These are phyloP conservation scores for Corythoichthys haematopterus DNA, from an alignment of 2,113 vertebrate genomes.

Conservation along the genomic window DNA sequence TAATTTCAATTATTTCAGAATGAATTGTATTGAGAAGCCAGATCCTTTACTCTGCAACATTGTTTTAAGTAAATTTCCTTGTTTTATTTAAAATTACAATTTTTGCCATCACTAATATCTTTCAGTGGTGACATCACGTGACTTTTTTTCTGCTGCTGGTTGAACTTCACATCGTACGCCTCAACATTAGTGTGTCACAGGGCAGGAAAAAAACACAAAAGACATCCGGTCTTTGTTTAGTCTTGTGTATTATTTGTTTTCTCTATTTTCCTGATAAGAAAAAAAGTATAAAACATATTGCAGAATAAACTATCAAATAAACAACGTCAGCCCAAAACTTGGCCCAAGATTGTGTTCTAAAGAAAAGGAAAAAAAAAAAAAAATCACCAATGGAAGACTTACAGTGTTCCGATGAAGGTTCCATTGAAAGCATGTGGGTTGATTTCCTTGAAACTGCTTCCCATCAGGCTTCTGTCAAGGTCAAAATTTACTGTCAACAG, in stretches of 20 bases:
- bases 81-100: not conserved
- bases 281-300: conserved; percentile 3
- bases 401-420: conserved; percentile 84
- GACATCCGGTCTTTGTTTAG: conserved; percentile 65
- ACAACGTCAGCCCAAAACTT: not conserved
- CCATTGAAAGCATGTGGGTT: conserved; percentile 85
- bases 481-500: conserved; percentile 35
- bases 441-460: conserved; percentile 88
- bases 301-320: not conserved
- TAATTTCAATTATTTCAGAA: not conserved
- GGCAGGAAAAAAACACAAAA: conserved; percentile 41
- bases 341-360: not conserved
- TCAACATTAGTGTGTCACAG: conserved; percentile 23
- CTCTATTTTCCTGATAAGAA: conserved; percentile 46
- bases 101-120: not conserved
- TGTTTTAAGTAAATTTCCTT: not conserved
- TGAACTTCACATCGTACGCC: not conserved
- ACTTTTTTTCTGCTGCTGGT: too few relatives aligned
- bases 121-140: not conserved
- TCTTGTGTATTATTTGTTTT: conserved; percentile 59
- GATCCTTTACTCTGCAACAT: not conserved
- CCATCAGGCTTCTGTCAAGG: conserved; percentile 78
- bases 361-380: not conserved
- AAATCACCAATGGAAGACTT: conserved; percentile 50
- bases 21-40: not conserved